Evolutionary conservation across 2,888 invertebrate genomes (phyloP).

Genomic region (Leptura quadrifasciata): DNA sequence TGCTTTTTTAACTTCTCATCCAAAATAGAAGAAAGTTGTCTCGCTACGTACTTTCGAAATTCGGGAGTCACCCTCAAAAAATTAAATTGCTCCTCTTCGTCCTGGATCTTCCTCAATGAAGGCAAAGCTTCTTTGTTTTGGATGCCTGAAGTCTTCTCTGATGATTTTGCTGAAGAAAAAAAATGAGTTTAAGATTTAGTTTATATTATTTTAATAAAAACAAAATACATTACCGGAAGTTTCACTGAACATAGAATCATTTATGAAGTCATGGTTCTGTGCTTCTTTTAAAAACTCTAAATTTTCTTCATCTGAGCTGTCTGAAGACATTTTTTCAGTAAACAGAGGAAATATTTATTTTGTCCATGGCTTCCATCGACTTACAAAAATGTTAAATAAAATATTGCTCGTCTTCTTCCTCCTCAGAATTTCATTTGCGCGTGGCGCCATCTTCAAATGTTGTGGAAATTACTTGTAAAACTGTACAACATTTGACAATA

Average conservation of each 20-base stretch:
- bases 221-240: slow-evolving; percentile 51
- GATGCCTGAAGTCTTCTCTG: slow-evolving; percentile 32
- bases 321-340: slow-evolving; percentile 63
- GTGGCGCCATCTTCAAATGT: not conserved
- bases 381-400: slow-evolving; percentile 11
- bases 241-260: slow-evolving; percentile 67
- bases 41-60: slow-evolving; percentile 75
- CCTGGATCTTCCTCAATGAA: slow-evolving; percentile 62
- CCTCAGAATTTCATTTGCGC: not conserved
- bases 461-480: not conserved
- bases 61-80: slow-evolving; percentile 75
- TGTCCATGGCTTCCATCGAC: slow-evolving; percentile 22
- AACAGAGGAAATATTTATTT: slow-evolving; percentile 6
- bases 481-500: not conserved
- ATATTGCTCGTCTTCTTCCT: slow-evolving; percentile 20
- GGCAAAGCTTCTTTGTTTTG: slow-evolving; percentile 43
- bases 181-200: slow-evolving; percentile 1
- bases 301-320: slow-evolving; percentile 70
- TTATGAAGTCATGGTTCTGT: slow-evolving; percentile 75
- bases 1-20: slow-evolving; percentile 66
- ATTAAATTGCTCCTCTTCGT: slow-evolving; percentile 76
- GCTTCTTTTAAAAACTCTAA: slow-evolving; percentile 71
- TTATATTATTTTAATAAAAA: slow-evolving; percentile 24
- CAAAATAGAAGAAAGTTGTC: slow-evolving; percentile 75
- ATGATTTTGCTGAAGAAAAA: slow-evolving; percentile 38